Conservation (phyloP, 2,888 invertebrate genomes). For the Encarsia formosa region DNA sequence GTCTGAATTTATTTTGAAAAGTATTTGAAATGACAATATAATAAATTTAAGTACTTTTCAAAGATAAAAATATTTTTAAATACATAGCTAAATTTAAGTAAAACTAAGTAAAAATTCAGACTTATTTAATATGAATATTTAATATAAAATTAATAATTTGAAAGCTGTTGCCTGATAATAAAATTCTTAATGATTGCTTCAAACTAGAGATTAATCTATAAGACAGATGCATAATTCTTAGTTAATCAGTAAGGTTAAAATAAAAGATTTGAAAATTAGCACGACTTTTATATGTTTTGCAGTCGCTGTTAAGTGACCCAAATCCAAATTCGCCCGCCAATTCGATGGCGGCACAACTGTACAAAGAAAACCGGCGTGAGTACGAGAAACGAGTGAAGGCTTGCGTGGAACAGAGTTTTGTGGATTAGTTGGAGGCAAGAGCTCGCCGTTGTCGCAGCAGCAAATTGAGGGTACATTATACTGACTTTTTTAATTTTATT, state of each 20-base stretch:
- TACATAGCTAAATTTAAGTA: no score
- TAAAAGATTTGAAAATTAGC: slow-evolving; percentile 16
- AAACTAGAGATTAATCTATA: no score
- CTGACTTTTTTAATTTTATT: no score
- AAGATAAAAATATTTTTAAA: no score
- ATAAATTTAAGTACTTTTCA: no score
- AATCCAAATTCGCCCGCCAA: slow-evolving; percentile 99
- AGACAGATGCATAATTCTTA: no score
- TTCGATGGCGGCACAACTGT: slow-evolving; percentile 97
- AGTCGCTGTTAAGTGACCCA: slow-evolving; percentile 99
- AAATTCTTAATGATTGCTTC: no score
- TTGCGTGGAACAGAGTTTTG: slow-evolving; percentile 99
- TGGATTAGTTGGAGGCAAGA: slow-evolving; percentile 66
- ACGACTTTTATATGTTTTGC: slow-evolving; percentile 55
- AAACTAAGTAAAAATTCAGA: no score
- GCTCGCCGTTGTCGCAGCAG: slow-evolving; percentile 32
- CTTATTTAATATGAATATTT: no score
- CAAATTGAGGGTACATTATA: slow-evolving; percentile 28
- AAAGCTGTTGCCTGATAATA: no score
- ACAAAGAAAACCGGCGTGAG: slow-evolving; percentile 98
- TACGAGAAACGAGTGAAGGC: slow-evolving; percentile 99
- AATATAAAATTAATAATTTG: no score
- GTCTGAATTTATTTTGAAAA: neutral
- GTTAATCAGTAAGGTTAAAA: neutral
- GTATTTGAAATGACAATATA: neutral